Evolutionary conservation across 2,888 invertebrate genomes (phyloP).

Genomic region (Apodemia mormo): DNA sequence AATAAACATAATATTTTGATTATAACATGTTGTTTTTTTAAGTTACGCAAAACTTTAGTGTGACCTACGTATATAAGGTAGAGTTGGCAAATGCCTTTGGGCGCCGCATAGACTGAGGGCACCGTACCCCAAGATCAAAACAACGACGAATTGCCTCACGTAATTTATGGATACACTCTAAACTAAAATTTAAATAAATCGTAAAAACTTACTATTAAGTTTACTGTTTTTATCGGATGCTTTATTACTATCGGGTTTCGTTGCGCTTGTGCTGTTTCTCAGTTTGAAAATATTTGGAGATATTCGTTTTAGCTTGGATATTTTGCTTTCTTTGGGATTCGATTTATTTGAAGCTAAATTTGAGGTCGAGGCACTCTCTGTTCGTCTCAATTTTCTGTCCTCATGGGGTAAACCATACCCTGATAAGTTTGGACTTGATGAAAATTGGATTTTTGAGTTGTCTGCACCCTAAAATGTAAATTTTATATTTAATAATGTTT

Average conservation of each 20-base stretch:
- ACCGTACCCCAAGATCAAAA: no score
- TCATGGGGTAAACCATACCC: constrained; percentile 50
- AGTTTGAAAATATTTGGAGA: constrained; percentile 62
- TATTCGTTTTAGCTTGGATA: constrained; percentile 54
- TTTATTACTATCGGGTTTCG: constrained; percentile 47
- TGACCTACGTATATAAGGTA: no score
- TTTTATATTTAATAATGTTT: no score
- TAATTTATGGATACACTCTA: no score
- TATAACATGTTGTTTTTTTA: no score
- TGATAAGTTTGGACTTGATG: constrained; percentile 69
- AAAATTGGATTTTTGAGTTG: constrained; percentile 58
- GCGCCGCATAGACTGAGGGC: no score
- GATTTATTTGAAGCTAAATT: constrained; percentile 47
- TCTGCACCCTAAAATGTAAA: constrained; percentile 54
- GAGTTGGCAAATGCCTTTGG: no score
- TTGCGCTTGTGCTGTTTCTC: constrained; percentile 43
- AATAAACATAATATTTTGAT: no score
- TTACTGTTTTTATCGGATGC: constrained; percentile 47
- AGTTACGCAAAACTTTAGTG: no score
- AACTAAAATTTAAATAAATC: not conserved
- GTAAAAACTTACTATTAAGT: constrained; percentile 53
- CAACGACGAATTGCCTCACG: no score
- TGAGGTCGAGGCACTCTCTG: constrained; percentile 64
- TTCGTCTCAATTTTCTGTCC: constrained; percentile 51
- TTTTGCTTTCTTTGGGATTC: constrained; percentile 47